Percentiles rank a stretch among this genome's conserved stretches.
Conservation (phyloP, 2,797 vertebrate genomes). For the Peromyscus melanophrys region DNA sequence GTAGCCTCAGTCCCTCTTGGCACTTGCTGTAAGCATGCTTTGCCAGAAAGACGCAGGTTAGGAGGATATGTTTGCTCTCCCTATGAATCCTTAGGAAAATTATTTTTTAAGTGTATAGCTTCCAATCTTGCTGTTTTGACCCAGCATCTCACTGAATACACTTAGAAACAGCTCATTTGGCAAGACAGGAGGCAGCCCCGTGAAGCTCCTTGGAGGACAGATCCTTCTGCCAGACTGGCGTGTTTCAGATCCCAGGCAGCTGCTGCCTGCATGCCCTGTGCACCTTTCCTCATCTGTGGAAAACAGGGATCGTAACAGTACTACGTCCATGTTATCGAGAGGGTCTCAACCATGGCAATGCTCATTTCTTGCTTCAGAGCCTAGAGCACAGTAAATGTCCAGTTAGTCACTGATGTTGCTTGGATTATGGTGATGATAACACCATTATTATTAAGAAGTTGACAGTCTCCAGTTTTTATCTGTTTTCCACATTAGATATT, state of each 20-base stretch:
- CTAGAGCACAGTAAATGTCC: not conserved
- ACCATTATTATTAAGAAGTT: not conserved
- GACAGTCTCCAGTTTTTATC: not conserved
- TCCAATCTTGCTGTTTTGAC: not conserved
- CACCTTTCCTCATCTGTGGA: not conserved
- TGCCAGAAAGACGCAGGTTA: not conserved
- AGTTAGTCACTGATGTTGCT: not conserved
- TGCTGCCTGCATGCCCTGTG: accelerated
- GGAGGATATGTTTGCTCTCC: not conserved
- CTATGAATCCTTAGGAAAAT: conserved; percentile 28
- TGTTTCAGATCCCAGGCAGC: not conserved
- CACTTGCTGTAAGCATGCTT: not conserved
- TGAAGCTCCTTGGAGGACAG: not conserved
- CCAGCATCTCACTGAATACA: not conserved
- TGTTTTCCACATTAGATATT: conserved; percentile 67
- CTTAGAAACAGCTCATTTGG: not conserved
- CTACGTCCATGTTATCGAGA: not conserved
- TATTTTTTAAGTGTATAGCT: not conserved
- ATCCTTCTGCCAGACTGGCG: not conserved
- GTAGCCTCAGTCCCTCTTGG: not conserved
- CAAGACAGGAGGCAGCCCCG: not conserved
- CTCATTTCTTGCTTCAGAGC: not conserved
- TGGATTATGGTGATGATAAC: not conserved
- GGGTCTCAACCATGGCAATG: not conserved
- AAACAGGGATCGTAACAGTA: not conserved